A percentile compares a stretch with the other conserved stretches of the same genome.
phyloP scores from a whole-genome alignment of 2,797 vertebrate genomes.

The Paedocypris micromegethes region DNA sequence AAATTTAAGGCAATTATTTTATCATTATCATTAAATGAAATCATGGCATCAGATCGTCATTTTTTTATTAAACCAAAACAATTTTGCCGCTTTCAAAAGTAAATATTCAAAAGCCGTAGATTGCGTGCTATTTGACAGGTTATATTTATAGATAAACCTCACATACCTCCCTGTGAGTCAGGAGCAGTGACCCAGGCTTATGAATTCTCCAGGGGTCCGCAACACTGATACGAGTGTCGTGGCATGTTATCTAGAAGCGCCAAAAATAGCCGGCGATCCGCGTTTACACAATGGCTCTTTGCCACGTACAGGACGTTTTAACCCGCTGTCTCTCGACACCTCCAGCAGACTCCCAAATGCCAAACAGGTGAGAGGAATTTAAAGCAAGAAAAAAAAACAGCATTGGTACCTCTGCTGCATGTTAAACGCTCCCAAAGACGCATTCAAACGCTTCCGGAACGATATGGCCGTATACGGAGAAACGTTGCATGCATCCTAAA shows the following conservation, averaged over 20 bases:
- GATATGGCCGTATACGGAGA: not conserved
- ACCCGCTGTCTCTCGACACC: constrained; percentile 34
- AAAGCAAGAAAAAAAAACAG: constrained; percentile 1
- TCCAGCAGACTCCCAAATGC: constrained; percentile 43
- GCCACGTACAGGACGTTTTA: constrained; percentile 38
- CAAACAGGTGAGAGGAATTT: constrained; percentile 48
- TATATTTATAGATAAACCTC: no score
- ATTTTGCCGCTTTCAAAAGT: no score
- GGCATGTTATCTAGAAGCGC: constrained; percentile 41
- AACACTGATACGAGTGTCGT: constrained; percentile 43
- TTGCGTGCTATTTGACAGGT: no score
- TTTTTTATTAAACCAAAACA: no score
- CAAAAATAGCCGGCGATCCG: constrained; percentile 49
- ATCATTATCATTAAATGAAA: no score
- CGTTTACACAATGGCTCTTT: constrained; percentile 45
- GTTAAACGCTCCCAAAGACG: no score
- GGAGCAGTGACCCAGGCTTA: constrained; percentile 35
- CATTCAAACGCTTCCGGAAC: no score
- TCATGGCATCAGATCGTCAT: no score
- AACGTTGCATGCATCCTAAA: constrained; percentile 10
- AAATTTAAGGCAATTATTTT: no score
- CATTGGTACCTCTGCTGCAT: no score
- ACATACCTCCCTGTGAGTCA: constrained; percentile 22
- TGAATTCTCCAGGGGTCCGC: constrained; percentile 42
- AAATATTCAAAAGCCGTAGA: no score